These are phyloP conservation scores for Meandrina meandrites DNA, from an alignment of 92 coral and sea anemone species.

Conservation along the genomic window DNA sequence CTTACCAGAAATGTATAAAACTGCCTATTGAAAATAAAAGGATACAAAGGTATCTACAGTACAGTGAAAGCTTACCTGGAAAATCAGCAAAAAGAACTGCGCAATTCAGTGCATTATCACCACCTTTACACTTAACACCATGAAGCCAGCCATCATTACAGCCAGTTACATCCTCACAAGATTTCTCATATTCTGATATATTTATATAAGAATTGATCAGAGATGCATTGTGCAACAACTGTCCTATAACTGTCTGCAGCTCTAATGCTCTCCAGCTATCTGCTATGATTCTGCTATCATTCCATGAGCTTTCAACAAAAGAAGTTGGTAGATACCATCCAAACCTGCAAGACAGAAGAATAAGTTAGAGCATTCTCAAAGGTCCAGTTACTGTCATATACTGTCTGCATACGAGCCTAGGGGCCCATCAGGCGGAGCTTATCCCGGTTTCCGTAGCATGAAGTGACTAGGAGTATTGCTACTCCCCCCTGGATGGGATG, in stretches of 20 bases:
- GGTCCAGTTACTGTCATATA: too few species aligned
- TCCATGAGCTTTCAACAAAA: constrained; percentile 73
- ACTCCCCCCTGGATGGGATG: too few species aligned
- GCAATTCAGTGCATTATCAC: constrained; percentile 29
- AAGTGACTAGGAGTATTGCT: too few species aligned
- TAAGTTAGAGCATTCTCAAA: too few species aligned
- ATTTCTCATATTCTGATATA: constrained; percentile 44
- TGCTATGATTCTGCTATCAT: constrained; percentile 54
- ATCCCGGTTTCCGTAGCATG: too few species aligned
- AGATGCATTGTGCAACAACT: constrained; percentile 57
- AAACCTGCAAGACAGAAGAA: constrained; percentile 62
- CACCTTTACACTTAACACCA: constrained; percentile 26
- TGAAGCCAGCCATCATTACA: constrained; percentile 48
- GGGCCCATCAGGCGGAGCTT: too few species aligned
- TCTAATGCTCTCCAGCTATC: constrained; percentile 75
- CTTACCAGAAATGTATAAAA: background rate
- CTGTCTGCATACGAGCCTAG: too few species aligned
- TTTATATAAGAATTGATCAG: constrained; percentile 49
- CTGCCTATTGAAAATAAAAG: background rate
- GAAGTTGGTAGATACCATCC: constrained; percentile 82
- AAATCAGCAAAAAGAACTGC: constrained; percentile 72
- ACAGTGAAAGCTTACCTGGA: constrained; percentile 62
- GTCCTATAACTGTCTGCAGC: constrained; percentile 39
- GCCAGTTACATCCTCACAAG: constrained; percentile 38
- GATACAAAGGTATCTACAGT: background rate